Conservation (phyloP, 2,797 vertebrate species). For the Acanthurus tractus region DNA sequence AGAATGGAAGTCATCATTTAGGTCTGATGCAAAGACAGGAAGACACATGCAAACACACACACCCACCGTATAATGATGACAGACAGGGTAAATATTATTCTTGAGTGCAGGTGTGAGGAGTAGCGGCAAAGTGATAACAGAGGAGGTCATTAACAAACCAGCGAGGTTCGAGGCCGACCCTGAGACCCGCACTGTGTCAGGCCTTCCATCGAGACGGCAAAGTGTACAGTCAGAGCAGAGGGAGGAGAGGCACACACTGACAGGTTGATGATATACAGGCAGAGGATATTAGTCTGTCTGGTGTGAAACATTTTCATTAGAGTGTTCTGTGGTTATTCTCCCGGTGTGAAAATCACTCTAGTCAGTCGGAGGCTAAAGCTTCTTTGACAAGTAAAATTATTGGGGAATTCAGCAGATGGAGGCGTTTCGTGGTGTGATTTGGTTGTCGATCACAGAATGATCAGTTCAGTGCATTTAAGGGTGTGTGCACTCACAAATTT, state of each 20-base stretch:
- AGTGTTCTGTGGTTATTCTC: constrained; percentile 34
- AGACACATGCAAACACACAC: constrained; percentile 36
- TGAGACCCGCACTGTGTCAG: constrained; percentile 25
- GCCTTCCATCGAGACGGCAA: constrained; percentile 19
- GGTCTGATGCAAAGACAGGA: constrained; percentile 41
- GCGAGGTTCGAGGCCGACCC: constrained; percentile 31
- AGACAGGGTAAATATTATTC: constrained; percentile 79
- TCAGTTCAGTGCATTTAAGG: not conserved
- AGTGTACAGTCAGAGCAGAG: constrained; percentile 22
- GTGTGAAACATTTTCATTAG: constrained; percentile 57
- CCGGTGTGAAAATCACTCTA: constrained; percentile 19
- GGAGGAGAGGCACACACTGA: constrained; percentile 57
- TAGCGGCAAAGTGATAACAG: constrained; percentile 69
- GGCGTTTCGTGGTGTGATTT: constrained; percentile 18
- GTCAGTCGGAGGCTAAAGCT: constrained; percentile 12
- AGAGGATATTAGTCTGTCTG: constrained; percentile 45
- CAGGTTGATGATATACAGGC: constrained; percentile 65
- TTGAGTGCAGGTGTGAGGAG: constrained; percentile 78
- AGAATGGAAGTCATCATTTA: constrained; percentile 67
- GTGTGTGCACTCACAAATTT: not conserved
- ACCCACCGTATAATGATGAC: constrained; percentile 47
- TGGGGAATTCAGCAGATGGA: constrained; percentile 21
- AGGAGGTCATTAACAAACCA: constrained; percentile 62
- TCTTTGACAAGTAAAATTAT: constrained; percentile 22
- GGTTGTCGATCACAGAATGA: constrained; percentile 20